Evolutionary conservation across 2,113 vertebrate species (phyloP).

Genomic region (Grammomys dolichurus): DNA sequence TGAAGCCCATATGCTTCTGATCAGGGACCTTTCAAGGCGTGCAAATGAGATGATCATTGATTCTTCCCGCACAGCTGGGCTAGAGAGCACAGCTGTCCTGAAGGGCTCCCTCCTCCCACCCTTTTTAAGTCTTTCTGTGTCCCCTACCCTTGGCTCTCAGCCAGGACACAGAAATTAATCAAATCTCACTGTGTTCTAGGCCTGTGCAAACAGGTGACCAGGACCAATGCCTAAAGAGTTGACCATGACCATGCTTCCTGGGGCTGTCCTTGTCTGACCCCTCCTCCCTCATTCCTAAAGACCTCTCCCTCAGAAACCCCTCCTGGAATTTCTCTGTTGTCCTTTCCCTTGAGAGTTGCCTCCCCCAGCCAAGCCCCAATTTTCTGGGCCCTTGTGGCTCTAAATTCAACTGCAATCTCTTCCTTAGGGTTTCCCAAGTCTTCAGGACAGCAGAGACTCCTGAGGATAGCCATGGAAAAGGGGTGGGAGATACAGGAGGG

Average conservation of each 20-base stretch:
- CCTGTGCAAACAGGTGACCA: conserved; percentile 2
- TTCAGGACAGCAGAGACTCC: neutral
- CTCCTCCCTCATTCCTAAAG: too few species aligned
- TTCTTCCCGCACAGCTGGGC: conserved; percentile 9
- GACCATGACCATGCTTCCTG: neutral
- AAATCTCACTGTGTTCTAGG: neutral
- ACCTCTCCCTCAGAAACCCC: neutral
- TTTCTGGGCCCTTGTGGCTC: neutral
- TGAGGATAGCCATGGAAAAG: too few species aligned
- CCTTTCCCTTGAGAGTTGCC: neutral
- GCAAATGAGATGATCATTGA: conserved; percentile 16
- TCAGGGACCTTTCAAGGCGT: conserved; percentile 38
- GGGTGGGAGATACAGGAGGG: neutral
- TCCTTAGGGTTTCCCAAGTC: neutral
- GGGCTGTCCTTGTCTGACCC: neutral
- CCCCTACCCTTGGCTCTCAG: neutral
- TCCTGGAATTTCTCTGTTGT: neutral
- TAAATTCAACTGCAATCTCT: neutral
- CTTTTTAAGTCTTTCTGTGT: neutral
- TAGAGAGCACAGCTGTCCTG: conserved; percentile 61
- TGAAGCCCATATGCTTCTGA: conserved; percentile 56
- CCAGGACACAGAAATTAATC: conserved; percentile 64
- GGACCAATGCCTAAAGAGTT: neutral
- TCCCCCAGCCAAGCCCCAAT: neutral
- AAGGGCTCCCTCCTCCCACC: neutral